phyloP scores from a whole-genome alignment of 2,888 invertebrate genomes.

The Artemia sinica region DNA sequence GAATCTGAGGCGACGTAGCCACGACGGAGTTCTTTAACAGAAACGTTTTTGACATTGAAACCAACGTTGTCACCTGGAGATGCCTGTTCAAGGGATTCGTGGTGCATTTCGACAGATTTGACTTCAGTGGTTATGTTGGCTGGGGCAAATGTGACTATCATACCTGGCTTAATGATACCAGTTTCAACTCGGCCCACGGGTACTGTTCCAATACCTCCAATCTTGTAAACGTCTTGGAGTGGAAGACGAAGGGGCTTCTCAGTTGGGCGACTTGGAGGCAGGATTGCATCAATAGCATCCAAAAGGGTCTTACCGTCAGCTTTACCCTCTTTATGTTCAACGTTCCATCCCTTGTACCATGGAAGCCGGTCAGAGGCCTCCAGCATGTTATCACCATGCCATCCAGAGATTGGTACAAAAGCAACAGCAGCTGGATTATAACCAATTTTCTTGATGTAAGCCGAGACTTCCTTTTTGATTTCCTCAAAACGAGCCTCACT shows the following conservation, averaged over 20 bases:
- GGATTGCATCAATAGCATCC: slow-evolving; percentile 90
- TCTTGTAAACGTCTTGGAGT: slow-evolving; percentile 99
- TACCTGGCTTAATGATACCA: slow-evolving; percentile 86
- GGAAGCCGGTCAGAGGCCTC: slow-evolving; percentile 84
- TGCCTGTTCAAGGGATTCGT: slow-evolving; percentile 88
- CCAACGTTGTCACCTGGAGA: slow-evolving; percentile 99
- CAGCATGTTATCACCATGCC: slow-evolving; percentile 99
- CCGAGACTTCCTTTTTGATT: slow-evolving; percentile 95
- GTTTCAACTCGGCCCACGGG: slow-evolving; percentile 99
- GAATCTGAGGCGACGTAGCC: slow-evolving; percentile 97
- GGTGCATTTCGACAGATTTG: slow-evolving; percentile 99
- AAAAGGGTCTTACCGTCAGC: slow-evolving; percentile 79
- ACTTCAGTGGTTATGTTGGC: slow-evolving; percentile 95
- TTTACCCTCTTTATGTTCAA: slow-evolving; percentile 88
- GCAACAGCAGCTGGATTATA: slow-evolving; percentile 94
- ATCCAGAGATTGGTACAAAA: slow-evolving; percentile 98
- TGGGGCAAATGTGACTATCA: slow-evolving; percentile 93
- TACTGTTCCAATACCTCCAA: slow-evolving; percentile 99
- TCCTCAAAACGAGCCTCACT: slow-evolving; percentile 88
- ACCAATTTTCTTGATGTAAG: slow-evolving; percentile 98
- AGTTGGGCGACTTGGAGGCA: slow-evolving; percentile 83
- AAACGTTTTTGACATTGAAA: slow-evolving; percentile 99
- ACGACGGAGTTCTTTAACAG: slow-evolving; percentile 98
- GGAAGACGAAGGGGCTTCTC: slow-evolving; percentile 96
- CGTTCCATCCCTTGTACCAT: slow-evolving; percentile 89